A percentile compares a stretch with the other conserved stretches of the same genome.
phyloP scores from a whole-genome alignment of 2,888 invertebrate genomes.

The Quadroppia sp. region DNA sequence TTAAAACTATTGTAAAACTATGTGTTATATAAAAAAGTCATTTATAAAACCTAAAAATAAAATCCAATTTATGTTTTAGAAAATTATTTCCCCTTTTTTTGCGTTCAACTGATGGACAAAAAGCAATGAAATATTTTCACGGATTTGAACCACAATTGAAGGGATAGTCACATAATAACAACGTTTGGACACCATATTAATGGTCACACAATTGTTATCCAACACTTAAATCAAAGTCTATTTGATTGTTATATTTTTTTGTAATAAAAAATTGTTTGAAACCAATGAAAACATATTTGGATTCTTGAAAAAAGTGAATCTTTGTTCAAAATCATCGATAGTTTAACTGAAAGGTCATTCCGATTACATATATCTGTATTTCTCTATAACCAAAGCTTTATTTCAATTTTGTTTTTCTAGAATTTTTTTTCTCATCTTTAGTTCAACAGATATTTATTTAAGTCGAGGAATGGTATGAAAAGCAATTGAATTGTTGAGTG shows the following conservation, averaged over 20 bases:
- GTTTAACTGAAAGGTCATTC: background rate
- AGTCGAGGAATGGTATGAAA: background rate
- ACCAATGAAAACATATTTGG: background rate
- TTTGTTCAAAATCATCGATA: background rate
- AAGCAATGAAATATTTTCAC: constrained; percentile 5
- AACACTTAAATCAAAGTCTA: constrained; percentile 5
- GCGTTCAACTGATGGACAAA: too few relatives aligned
- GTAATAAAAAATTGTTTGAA: background rate
- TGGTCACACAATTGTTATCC: background rate
- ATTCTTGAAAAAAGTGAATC: background rate
- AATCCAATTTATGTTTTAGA: background rate
- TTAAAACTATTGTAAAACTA: background rate
- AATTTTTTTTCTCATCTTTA: background rate
- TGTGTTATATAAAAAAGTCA: too few relatives aligned
- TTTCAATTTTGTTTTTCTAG: background rate
- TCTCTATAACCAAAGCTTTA: background rate
- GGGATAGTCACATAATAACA: background rate
- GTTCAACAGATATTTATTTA: constrained; percentile 15
- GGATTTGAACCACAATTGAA: constrained; percentile 10
- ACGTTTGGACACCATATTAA: background rate
- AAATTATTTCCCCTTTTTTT: background rate
- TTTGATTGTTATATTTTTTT: background rate
- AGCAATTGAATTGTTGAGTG: constrained; percentile 1
- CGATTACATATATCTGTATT: too few relatives aligned
- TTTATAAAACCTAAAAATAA: background rate